phyloP scores from a whole-genome alignment of 2,888 invertebrate genomes.

The Orthonevra nobilis region DNA sequence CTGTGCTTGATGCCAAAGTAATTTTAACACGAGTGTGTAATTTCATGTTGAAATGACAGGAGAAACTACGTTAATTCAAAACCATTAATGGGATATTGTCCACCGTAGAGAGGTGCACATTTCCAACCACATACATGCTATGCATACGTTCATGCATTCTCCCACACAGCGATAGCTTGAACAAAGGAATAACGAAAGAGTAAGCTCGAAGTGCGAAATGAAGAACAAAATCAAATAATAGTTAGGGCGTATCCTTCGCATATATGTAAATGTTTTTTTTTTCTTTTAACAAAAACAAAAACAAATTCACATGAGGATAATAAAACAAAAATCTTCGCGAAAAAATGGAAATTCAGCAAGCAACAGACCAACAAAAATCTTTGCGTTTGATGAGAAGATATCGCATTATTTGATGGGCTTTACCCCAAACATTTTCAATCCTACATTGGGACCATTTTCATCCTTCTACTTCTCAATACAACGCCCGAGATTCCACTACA shows the following conservation, averaged over 20 bases:
- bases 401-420: conserved; percentile 51
- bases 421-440: conserved; percentile 37
- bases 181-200: conserved; percentile 21
- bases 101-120: too few relatives aligned
- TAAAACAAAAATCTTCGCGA: conserved; percentile 40
- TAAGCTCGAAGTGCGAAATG: conserved; percentile 44
- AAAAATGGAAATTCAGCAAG: conserved; percentile 38
- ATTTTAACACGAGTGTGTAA: too few relatives aligned
- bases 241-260: conserved; percentile 66
- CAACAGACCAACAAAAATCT: conserved; percentile 36
- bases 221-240: conserved; percentile 58
- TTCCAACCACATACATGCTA: background rate
- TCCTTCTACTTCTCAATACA: conserved; percentile 40
- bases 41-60: too few relatives aligned
- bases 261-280: too few relatives aligned
- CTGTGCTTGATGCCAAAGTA: too few relatives aligned
- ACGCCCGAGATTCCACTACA: conserved; percentile 43
- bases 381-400: conserved; percentile 18
- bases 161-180: background rate
- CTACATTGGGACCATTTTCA: conserved; percentile 20
- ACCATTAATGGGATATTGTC: too few relatives aligned
- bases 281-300: conserved; percentile 53
- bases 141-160: background rate
- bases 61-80: too few relatives aligned
- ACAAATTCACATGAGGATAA: conserved; percentile 15